phyloP scores from a whole-genome alignment of 2,113 vertebrate genomes.

The Ancistrus triradiatus region DNA sequence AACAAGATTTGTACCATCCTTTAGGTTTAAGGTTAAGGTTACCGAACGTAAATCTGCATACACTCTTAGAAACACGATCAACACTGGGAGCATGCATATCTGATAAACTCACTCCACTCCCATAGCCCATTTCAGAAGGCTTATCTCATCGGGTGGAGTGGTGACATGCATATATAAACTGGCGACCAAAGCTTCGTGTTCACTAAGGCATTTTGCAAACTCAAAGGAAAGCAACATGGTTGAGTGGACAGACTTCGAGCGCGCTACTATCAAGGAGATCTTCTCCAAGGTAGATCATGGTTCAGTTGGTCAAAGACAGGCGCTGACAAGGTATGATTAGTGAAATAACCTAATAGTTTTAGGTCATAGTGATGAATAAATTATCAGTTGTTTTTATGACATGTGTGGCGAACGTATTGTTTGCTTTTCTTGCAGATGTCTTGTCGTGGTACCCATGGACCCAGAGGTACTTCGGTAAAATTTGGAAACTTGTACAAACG shows the following conservation, averaged over 20 bases:
- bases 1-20: too few species aligned
- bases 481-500: slow-evolving; percentile 72
- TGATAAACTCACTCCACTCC: too few species aligned
- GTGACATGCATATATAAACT: too few species aligned
- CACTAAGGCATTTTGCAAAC: too few species aligned
- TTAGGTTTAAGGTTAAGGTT: too few species aligned
- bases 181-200: too few species aligned
- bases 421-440: slow-evolving; percentile 52
- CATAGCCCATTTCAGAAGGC: too few species aligned
- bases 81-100: too few species aligned
- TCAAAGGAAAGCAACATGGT: slow-evolving; percentile 49
- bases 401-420: background rate
- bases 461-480: slow-evolving; percentile 77
- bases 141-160: too few species aligned
- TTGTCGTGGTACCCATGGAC: slow-evolving; percentile 67
- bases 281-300: slow-evolving; percentile 47
- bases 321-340: slow-evolving; percentile 52
- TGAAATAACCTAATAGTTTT: background rate
- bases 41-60: too few species aligned
- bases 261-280: slow-evolving; percentile 34
- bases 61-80: too few species aligned
- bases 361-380: slow-evolving; percentile 43
- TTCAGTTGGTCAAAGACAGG: slow-evolving; percentile 44
- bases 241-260: slow-evolving; percentile 57
- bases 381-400: background rate